These are phyloP conservation scores for Diaphora mendica DNA, from an alignment of 2,888 invertebrate genomes.

Conservation along the genomic window DNA sequence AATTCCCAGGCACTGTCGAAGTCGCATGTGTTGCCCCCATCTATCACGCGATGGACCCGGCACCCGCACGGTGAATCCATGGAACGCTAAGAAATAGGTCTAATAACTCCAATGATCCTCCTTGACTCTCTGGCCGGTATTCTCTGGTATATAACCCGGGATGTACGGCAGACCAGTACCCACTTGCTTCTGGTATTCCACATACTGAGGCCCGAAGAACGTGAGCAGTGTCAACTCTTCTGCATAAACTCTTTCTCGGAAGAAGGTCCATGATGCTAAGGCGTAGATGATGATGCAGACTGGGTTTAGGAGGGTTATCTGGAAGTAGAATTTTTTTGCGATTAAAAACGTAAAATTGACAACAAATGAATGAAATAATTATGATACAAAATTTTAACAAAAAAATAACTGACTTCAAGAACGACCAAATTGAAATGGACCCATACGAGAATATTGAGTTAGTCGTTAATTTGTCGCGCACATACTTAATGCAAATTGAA, in stretches of 20 bases:
- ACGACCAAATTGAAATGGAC: too few species aligned
- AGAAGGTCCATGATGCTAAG: conserved; percentile 96
- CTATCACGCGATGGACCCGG: too few species aligned
- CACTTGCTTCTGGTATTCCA: conserved; percentile 93
- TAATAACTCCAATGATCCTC: conserved; percentile 61
- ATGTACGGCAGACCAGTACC: conserved; percentile 57
- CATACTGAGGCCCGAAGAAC: conserved; percentile 96
- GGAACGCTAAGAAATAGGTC: too few species aligned
- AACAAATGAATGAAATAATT: too few species aligned
- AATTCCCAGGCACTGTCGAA: too few species aligned
- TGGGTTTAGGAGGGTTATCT: conserved; percentile 96
- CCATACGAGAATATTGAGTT: too few species aligned
- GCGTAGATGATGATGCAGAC: conserved; percentile 93
- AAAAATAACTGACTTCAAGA: too few species aligned
- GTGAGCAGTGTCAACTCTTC: conserved; percentile 96
- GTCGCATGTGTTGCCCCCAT: too few species aligned
- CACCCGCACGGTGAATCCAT: too few species aligned
- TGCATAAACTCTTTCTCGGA: conserved; percentile 93
- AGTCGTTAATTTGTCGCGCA: too few species aligned
- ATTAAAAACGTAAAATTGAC: not conserved
- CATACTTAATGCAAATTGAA: too few species aligned
- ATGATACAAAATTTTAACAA: too few species aligned
- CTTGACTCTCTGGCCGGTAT: conserved; percentile 38
- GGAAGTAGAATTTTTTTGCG: conserved; percentile 32
- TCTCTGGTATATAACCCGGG: conserved; percentile 54